phyloP scores from a whole-genome alignment of 2,113 vertebrate species.

The Boleophthalmus pectinirostris region DNA sequence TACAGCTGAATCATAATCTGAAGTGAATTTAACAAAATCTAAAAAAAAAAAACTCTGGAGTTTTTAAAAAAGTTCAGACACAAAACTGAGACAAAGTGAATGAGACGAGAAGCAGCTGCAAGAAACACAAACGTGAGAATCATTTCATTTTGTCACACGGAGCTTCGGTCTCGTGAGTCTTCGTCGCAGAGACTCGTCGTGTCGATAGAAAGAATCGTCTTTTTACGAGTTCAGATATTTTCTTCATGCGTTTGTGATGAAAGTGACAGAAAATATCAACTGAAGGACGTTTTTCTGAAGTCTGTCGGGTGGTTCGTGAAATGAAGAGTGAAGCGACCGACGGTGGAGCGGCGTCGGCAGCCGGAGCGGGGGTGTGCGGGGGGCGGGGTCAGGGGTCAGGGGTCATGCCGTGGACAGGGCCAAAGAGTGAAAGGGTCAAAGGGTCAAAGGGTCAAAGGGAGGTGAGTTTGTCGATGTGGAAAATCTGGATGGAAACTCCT shows the following conservation, averaged over 20 bases:
- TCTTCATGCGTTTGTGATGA: background rate
- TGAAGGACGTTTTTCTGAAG: background rate
- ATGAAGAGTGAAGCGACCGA: background rate
- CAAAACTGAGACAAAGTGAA: too few relatives aligned
- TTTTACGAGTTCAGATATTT: background rate
- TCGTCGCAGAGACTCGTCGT: too few relatives aligned
- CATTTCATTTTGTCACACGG: too few relatives aligned
- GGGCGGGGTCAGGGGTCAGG: background rate
- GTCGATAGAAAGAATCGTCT: too few relatives aligned
- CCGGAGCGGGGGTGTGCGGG: background rate
- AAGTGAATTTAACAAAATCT: too few relatives aligned
- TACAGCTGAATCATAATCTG: too few relatives aligned
- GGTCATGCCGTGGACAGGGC: background rate
- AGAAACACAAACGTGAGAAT: too few relatives aligned
- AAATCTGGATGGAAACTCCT: background rate
- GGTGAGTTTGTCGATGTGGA: background rate
- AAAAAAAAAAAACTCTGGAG: too few relatives aligned
- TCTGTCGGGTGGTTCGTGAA: background rate
- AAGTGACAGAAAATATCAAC: background rate
- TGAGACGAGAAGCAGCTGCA: too few relatives aligned
- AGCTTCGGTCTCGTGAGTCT: too few relatives aligned
- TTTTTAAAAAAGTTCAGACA: too few relatives aligned
- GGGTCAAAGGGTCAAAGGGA: background rate
- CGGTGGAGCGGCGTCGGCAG: slow-evolving; percentile 4
- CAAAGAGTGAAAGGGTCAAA: background rate